Evolutionary conservation across 1,140 invertebrate species (phyloP).

Genomic region (Helicorthomorpha holstii): DNA sequence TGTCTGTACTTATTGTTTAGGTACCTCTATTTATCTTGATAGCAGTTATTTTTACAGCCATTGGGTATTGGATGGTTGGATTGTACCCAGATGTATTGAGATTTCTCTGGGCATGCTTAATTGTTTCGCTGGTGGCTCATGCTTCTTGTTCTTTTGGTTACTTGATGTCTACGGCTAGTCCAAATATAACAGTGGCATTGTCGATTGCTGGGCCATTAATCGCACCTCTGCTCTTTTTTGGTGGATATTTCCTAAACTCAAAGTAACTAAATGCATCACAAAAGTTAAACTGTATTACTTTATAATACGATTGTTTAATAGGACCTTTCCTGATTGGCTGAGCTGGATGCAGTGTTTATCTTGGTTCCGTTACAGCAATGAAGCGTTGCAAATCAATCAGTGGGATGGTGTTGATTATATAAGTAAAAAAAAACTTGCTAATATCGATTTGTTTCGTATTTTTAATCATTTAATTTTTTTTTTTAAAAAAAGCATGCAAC

Average conservation of each 20-base stretch:
- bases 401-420: conserved; percentile 47
- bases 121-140: conserved; percentile 70
- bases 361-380: conserved; percentile 90
- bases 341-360: conserved; percentile 82
- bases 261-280: conserved; percentile 37
- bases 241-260: conserved; percentile 87
- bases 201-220: conserved; percentile 76
- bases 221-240: conserved; percentile 83
- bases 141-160: conserved; percentile 73
- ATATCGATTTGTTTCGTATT: background rate
- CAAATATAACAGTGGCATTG: conserved; percentile 61
- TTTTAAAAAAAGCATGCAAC: conserved; percentile 35
- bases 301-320: conserved; percentile 18
- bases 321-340: conserved; percentile 72
- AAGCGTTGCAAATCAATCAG: conserved; percentile 83
- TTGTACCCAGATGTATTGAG: conserved; percentile 48
- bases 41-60: conserved; percentile 62
- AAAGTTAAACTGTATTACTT: background rate
- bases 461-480: background rate
- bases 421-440: background rate
- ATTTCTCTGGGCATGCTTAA: conserved; percentile 53
- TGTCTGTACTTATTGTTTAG: conserved; percentile 17
- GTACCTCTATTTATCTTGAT: conserved; percentile 40
- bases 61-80: conserved; percentile 60
- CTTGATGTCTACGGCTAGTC: conserved; percentile 1